Evolutionary conservation across 35 echinoderm and acorn worm species (phyloP).

Genomic region (Ptychodera flava): DNA sequence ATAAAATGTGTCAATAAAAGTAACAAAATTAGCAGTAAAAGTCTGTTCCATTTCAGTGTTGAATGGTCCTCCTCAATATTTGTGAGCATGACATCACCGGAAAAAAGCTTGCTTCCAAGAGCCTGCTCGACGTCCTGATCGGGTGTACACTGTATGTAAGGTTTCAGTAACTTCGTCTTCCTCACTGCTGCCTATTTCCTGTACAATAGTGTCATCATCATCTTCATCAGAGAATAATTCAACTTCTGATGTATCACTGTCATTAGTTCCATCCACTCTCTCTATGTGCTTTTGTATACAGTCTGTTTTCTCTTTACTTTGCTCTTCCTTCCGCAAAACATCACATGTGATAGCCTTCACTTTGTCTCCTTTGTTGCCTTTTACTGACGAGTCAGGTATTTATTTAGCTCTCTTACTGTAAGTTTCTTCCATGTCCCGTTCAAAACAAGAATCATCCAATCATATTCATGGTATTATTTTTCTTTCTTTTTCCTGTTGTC

Average conservation of each 20-base stretch:
- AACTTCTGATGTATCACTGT: not conserved
- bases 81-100: too few species aligned
- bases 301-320: not conserved
- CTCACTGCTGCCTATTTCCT: not conserved
- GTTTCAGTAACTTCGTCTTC: not conserved
- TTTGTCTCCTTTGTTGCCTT: not conserved
- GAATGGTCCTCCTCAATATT: too few species aligned
- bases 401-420: not conserved
- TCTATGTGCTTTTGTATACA: not conserved
- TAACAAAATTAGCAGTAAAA: too few species aligned
- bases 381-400: not conserved
- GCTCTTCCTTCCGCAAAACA: not conserved
- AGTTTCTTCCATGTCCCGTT: not conserved
- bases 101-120: not conserved
- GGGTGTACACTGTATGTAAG: not conserved
- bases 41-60: too few species aligned
- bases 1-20: too few species aligned
- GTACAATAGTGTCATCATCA: not conserved
- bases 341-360: not conserved
- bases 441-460: not conserved
- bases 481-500: not conserved
- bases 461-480: not conserved
- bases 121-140: not conserved
- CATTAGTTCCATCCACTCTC: not conserved
- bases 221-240: too few species aligned